Evolutionary conservation across 1,140 invertebrate species (phyloP), one percentile per base, ranked within the genome.

Genomic region (Drosophila equinoxialis): DNA sequence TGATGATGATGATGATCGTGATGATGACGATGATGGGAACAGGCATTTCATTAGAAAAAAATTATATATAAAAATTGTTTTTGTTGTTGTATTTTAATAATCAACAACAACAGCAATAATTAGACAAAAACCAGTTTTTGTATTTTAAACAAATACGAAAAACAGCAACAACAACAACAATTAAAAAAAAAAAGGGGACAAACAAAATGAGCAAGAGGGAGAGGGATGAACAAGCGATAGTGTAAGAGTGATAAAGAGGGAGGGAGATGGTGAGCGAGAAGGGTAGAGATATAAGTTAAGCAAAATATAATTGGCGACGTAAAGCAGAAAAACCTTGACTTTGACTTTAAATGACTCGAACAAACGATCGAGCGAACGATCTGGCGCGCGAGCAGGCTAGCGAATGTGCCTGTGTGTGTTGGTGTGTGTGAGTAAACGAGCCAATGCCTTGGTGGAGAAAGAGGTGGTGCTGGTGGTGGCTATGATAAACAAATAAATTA

Each of bases 241-340:
- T 58, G 68, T 30, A 10, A 66, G 55, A 57, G 39, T 42, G 68
- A 65, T 41, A 7, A 35, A 20, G n/a, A 37, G 62, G 20, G 20
- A 66, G 65, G 55, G 69, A 67, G 83, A 79, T 23, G 0, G 23
- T 3, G 23, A 23, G 23, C 23, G 23, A 65, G 68, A 66, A n/a
- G 58, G 58, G 11, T 11, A 39, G 11, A 39, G 33, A 60, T 20
- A 60, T 60, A 60, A 39, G 58, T 39, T 35, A 60, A 23, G 65
- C 41, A 64, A 58, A 35, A 78, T 57, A 84, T 87, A 87, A 87
- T 87, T 87, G 80, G 84, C 85, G 85, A 90, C 86, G 85, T 85
- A 90, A 90, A 75, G 85, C 81, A 90, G 85, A 90, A 90, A 91
- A 91, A 91, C 90, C 90, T 91, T 91, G 90, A 91, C 90, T 91